Conservation (phyloP, 2,113 vertebrate species). For the Colaptes auratus region DNA sequence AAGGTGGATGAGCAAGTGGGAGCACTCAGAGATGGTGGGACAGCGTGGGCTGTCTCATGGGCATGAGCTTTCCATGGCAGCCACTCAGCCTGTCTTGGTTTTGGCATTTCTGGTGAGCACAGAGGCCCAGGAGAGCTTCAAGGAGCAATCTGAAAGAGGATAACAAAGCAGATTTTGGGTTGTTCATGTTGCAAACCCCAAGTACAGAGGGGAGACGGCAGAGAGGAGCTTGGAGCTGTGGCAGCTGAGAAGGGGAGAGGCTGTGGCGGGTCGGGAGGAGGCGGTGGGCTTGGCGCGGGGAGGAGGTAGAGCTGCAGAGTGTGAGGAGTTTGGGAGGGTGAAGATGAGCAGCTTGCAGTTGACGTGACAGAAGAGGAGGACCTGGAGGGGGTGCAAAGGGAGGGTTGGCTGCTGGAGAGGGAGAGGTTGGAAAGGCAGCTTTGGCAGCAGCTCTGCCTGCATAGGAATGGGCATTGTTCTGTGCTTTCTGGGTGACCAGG, state of each 20-base stretch:
- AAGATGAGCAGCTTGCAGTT: not conserved
- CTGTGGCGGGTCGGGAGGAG: not conserved
- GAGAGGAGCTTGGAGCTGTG: not conserved
- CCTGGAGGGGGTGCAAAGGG: not conserved
- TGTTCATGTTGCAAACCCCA: not conserved
- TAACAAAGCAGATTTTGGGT: not conserved
- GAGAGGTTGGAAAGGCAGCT: not conserved
- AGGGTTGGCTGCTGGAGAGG: not conserved
- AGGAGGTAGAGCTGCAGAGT: not conserved
- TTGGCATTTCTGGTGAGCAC: not conserved
- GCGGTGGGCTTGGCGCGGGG: not conserved
- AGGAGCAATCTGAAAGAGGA: not conserved
- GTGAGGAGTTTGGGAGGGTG: not conserved
- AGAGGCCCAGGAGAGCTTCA: not conserved
- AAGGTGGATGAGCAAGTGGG: not conserved
- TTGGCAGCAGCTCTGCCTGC: not conserved
- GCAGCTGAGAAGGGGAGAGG: not conserved
- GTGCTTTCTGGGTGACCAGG: fast-evolving
- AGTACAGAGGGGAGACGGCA: not conserved
- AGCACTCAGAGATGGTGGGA: fast-evolving
- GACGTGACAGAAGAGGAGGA: not conserved
- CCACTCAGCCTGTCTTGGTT: fast-evolving
- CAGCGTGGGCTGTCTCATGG: fast-evolving
- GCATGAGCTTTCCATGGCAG: fast-evolving
- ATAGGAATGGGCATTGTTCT: not conserved